phyloP scores from a whole-genome alignment of 2,113 vertebrate genomes.

The Ahaetulla prasina region DNA sequence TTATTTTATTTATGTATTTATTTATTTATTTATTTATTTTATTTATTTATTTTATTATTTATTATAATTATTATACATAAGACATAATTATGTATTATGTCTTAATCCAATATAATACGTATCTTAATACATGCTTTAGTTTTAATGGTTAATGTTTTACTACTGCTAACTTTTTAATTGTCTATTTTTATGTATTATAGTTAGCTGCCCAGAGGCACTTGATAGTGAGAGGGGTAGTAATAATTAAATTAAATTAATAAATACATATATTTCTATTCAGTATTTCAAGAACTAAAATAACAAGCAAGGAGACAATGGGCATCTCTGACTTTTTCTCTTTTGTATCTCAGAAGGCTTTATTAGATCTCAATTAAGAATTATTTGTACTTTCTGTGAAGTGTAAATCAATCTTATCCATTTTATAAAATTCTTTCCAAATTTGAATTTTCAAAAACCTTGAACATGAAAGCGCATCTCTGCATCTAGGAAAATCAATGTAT shows the following conservation, averaged over 20 bases:
- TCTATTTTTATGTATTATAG: neutral
- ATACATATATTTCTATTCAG: neutral
- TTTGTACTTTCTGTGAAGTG: neutral
- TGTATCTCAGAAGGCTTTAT: neutral
- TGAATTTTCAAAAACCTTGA: neutral
- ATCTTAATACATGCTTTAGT: neutral
- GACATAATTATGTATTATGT: too few relatives aligned
- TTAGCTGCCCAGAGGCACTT: neutral
- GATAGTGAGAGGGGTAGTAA: neutral
- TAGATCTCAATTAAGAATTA: neutral
- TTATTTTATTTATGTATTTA: too few relatives aligned
- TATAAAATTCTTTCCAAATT: neutral
- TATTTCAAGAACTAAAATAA: neutral
- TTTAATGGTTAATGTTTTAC: neutral
- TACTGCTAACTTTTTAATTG: neutral
- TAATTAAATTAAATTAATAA: neutral
- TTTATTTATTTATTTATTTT: too few relatives aligned
- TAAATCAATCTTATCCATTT: too few relatives aligned
- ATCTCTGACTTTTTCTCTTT: neutral
- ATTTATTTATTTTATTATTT: too few relatives aligned
- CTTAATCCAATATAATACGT: too few relatives aligned
- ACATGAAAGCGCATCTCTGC: neutral
- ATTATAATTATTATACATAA: too few relatives aligned
- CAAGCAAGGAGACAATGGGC: neutral
- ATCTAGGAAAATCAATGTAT: neutral